Conservation (phyloP, 2,797 vertebrate genomes). For the Myiothlypis coronata region DNA sequence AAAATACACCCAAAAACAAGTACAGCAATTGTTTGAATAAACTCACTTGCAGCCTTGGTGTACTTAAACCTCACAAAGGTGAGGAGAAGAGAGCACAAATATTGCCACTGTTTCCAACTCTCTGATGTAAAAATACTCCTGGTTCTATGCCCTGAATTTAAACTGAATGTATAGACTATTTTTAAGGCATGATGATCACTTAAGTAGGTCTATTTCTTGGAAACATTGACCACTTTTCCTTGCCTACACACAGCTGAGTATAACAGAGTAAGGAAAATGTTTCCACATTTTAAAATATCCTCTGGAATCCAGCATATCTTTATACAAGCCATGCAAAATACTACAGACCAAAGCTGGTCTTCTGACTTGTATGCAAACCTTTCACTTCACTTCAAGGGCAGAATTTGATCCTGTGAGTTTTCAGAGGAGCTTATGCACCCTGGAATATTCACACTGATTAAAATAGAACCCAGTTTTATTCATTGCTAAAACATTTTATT, state of each 20-base stretch:
- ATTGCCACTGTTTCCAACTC: neutral
- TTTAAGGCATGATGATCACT: neutral
- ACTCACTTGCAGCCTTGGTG: neutral
- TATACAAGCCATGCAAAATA: neutral
- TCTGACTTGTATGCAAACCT: neutral
- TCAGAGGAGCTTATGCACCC: constrained; percentile 24
- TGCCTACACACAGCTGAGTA: neutral
- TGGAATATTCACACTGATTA: constrained; percentile 36
- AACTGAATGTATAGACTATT: neutral
- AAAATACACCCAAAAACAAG: neutral
- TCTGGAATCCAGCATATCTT: neutral
- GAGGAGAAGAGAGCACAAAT: neutral
- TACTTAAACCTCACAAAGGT: neutral
- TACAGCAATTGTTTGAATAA: neutral
- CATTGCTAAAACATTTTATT: constrained; percentile 54
- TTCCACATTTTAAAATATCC: neutral
- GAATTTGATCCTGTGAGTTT: constrained; percentile 41
- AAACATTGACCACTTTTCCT: neutral
- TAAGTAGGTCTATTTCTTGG: neutral
- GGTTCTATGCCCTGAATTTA: neutral
- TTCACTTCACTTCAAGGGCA: constrained; percentile 36
- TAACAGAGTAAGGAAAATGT: neutral
- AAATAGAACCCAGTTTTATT: constrained; percentile 66
- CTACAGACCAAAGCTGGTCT: neutral
- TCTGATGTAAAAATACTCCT: neutral